A percentile compares a stretch with the other conserved stretches of the same genome.
Conservation (phyloP, 2,888 invertebrate species). For the Lydus trimaculatus region DNA sequence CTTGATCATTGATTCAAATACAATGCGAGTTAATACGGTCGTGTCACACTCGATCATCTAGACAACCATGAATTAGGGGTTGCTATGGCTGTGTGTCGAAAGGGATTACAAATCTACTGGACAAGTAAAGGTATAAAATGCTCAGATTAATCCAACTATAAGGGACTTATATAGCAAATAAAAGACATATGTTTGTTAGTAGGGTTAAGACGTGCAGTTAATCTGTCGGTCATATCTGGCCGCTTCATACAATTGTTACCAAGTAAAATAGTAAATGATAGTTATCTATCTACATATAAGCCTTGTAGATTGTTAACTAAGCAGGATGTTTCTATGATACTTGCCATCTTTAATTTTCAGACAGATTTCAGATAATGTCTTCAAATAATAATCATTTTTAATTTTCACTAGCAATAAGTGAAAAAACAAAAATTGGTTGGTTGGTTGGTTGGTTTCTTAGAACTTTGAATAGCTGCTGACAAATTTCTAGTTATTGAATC, state of each 20-base stretch:
- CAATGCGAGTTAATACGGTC: conserved; percentile 57
- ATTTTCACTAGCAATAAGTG: background rate
- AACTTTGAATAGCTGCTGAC: background rate
- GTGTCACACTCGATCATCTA: conserved; percentile 59
- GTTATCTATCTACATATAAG: background rate
- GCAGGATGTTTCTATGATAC: conserved; percentile 1
- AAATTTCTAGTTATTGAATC: conserved; percentile 5
- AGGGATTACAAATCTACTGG: conserved; percentile 30
- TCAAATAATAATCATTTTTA: background rate
- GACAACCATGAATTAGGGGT: conserved; percentile 44
- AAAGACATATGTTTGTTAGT: conserved; percentile 46
- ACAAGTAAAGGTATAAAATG: conserved; percentile 37
- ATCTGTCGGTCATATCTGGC: conserved; percentile 16
- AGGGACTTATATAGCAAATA: conserved; percentile 26
- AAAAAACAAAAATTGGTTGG: too few species aligned
- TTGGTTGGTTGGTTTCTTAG: background rate
- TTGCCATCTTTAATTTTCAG: background rate
- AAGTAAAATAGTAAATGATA: background rate
- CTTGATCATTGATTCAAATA: conserved; percentile 54
- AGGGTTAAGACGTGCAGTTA: conserved; percentile 29
- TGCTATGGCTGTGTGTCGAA: conserved; percentile 21
- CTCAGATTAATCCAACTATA: conserved; percentile 46
- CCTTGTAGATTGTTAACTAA: conserved; percentile 1
- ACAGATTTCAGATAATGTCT: background rate
- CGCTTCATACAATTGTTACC: conserved; percentile 5